phyloP scores from a whole-genome alignment of 1,140 invertebrate species.

The Drosophila micromelanica region DNA sequence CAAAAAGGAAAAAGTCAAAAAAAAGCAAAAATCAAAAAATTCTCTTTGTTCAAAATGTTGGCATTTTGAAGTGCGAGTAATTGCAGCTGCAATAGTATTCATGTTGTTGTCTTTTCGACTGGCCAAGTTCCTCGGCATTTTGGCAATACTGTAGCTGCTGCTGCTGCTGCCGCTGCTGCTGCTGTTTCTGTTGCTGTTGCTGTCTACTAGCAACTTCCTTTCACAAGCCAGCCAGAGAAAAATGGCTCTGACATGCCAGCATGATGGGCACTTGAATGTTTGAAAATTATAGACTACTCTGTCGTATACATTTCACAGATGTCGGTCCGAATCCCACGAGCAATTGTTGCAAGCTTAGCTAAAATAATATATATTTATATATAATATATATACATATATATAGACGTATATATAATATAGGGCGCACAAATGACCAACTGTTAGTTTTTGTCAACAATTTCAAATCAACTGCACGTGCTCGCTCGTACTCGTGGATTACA shows the following conservation, averaged over 20 bases:
- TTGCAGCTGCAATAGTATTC: slow-evolving; percentile 81
- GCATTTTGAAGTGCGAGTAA: slow-evolving; percentile 82
- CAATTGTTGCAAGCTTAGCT: slow-evolving; percentile 13
- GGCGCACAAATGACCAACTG: neutral
- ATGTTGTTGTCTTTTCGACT: slow-evolving; percentile 53
- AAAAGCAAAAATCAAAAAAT: slow-evolving; percentile 61
- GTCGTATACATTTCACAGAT: slow-evolving; percentile 67
- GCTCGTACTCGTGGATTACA: slow-evolving; percentile 6
- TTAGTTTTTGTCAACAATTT: slow-evolving; percentile 15
- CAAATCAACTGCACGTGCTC: slow-evolving; percentile 8
- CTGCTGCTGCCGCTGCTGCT: slow-evolving; percentile 27
- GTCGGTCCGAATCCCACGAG: slow-evolving; percentile 62
- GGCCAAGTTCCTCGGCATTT: slow-evolving; percentile 37
- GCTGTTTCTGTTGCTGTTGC: slow-evolving; percentile 17
- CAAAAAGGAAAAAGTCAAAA: slow-evolving; percentile 38
- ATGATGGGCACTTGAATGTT: slow-evolving; percentile 75
- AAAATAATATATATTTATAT: slow-evolving; percentile 17
- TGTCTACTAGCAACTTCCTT: slow-evolving; percentile 60
- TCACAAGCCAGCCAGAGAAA: slow-evolving; percentile 67
- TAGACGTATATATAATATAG: neutral
- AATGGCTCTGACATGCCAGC: slow-evolving; percentile 60
- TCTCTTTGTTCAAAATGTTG: slow-evolving; percentile 79
- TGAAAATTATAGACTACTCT: slow-evolving; percentile 68
- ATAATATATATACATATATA: neutral
- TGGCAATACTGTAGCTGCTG: slow-evolving; percentile 32